phyloP scores from a whole-genome alignment of 2,113 vertebrate genomes.

The Notothenia coriiceps region DNA sequence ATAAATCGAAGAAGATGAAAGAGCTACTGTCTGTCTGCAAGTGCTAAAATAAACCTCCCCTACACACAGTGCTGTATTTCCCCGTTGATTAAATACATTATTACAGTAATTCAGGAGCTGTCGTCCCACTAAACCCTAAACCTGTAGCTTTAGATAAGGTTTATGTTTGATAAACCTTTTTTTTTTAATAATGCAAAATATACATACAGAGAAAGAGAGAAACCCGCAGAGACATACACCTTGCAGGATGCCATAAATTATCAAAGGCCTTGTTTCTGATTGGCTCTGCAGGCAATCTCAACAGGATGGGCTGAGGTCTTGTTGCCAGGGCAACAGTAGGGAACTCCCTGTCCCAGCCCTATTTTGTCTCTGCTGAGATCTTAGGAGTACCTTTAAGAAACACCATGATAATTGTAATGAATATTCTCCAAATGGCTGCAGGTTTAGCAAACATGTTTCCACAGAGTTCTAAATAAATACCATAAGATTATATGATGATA shows the following conservation, averaged over 20 bases:
- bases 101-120: neutral
- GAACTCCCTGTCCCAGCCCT: slow-evolving; percentile 69
- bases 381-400: slow-evolving; percentile 13
- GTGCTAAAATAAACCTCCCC: slow-evolving; percentile 23
- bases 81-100: neutral
- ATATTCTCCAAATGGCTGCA: neutral
- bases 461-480: neutral
- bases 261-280: slow-evolving; percentile 67
- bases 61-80: neutral
- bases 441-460: slow-evolving; percentile 1
- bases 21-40: slow-evolving; percentile 22
- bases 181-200: slow-evolving; percentile 5
- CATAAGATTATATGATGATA: neutral
- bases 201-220: neutral
- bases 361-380: slow-evolving; percentile 34
- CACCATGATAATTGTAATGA: slow-evolving; percentile 18
- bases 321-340: slow-evolving; percentile 85
- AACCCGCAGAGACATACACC: slow-evolving; percentile 18
- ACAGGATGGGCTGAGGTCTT: slow-evolving; percentile 77
- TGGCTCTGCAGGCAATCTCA: slow-evolving; percentile 76
- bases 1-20: slow-evolving; percentile 70
- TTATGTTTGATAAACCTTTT: neutral
- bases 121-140: neutral
- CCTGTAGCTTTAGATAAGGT: slow-evolving; percentile 22
- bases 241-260: slow-evolving; percentile 81